Evolutionary conservation across 2,113 vertebrate genomes (phyloP), one percentile per base, ranked within the genome.

Genomic region (Alethe diademata): DNA sequence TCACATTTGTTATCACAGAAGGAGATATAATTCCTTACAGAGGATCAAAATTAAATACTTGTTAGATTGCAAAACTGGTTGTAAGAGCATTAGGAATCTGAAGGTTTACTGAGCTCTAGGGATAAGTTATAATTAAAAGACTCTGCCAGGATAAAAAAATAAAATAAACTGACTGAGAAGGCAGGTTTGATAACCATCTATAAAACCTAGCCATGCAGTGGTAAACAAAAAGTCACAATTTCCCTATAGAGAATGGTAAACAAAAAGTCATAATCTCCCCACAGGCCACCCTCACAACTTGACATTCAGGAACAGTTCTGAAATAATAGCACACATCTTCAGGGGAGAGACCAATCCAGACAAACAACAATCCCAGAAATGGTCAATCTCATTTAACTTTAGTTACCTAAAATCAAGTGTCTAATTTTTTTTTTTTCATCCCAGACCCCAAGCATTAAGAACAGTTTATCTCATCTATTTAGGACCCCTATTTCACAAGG

Each of bases 121-220:
- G 40, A 88, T 86, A 92, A 94, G 24, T 61, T 71, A 53, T 42
- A 93, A 88, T 92, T 95, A 92, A 94, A 94, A 94, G 25, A 47
- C 24, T 48, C 29, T 93, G 8, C 29, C 35, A 91, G 28, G 33
- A 94, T 84, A 56, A 73, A 94, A 94, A 79, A 90, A 42, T 53
- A 80, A 92, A 86, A 76, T 62, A 86, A 80, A 45, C 33, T 33
- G 9, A 31, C 70, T 70, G 66, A 73, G 45, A 91, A 80, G 24
- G 17, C 14, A 86, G 20, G 11, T 88, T 88, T 74, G 75, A 74
- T 78, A 94, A 31, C 17, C 6, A 36, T 56, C 33, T 51, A 47
- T 86, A 78, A 82, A 78, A 47, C 20, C 29, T 56, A 54, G 15
- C 12, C 18, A 40, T 36, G 10, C 11, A 83, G 42, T 45, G 19